phyloP scores from a whole-genome alignment of 2,888 invertebrate species.

The Steinernema hermaphroditum region DNA sequence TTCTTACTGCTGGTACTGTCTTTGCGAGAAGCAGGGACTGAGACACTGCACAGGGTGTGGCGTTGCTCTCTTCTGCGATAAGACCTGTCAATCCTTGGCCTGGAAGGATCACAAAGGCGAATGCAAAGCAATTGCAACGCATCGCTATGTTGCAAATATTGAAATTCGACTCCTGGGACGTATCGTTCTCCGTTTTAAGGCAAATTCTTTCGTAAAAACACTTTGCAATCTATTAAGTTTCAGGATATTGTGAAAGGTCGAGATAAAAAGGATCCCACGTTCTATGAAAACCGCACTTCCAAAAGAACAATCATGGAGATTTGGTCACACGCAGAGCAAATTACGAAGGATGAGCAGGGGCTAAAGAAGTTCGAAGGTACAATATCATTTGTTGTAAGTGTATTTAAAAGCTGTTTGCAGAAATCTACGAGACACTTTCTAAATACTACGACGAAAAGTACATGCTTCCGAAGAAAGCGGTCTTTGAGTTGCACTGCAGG shows the following conservation, averaged over 20 bases:
- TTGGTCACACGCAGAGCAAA: conserved; percentile 60
- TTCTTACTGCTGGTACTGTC: conserved; percentile 64
- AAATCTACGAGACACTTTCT: conserved; percentile 52
- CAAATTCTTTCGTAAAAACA: not conserved
- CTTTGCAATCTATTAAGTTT: conserved; percentile 18
- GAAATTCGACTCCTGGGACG: conserved; percentile 64
- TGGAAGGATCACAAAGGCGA: conserved; percentile 65
- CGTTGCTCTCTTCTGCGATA: conserved; percentile 59
- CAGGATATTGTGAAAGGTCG: conserved; percentile 56
- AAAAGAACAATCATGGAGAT: conserved; percentile 61
- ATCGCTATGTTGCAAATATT: conserved; percentile 48
- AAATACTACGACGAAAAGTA: conserved; percentile 53
- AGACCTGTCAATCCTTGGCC: conserved; percentile 56
- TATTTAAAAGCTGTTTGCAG: conserved; percentile 43
- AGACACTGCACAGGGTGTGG: conserved; percentile 58
- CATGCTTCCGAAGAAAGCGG: conserved; percentile 55
- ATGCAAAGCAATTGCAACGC: conserved; percentile 55
- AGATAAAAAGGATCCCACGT: conserved; percentile 53
- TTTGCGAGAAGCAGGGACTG: conserved; percentile 42
- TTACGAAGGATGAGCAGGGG: conserved; percentile 55
- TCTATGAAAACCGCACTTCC: conserved; percentile 60
- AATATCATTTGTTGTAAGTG: not conserved
- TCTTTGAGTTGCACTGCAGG: conserved; percentile 65
- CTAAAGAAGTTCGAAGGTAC: conserved; percentile 58
- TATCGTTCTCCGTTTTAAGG: conserved; percentile 58